Evolutionary conservation across 2,888 invertebrate genomes (phyloP).

Genomic region (Caenorhabditis parvicauda): DNA sequence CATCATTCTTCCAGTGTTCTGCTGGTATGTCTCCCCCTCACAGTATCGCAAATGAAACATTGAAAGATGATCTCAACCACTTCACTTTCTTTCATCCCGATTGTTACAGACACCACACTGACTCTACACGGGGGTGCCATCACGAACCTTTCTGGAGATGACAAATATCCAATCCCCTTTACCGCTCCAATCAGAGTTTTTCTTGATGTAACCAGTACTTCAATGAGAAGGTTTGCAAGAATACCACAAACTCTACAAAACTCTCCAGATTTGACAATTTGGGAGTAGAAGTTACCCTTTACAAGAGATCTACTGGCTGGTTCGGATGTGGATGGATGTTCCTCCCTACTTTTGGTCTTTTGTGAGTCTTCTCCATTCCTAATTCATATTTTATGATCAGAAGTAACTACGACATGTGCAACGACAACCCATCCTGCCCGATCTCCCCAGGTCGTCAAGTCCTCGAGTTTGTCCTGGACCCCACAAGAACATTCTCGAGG

Average conservation of each 20-base stretch:
- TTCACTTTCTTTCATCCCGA: no score
- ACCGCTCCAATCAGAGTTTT: slow-evolving; percentile 46
- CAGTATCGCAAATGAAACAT: background rate
- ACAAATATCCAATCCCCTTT: slow-evolving; percentile 51
- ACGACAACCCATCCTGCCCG: slow-evolving; percentile 47
- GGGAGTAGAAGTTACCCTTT: slow-evolving; percentile 51
- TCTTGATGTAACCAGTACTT: slow-evolving; percentile 50
- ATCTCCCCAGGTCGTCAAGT: slow-evolving; percentile 49
- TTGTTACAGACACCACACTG: slow-evolving; percentile 25
- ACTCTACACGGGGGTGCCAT: slow-evolving; percentile 53
- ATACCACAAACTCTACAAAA: no score
- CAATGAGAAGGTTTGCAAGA: slow-evolving; percentile 47
- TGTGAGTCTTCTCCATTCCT: slow-evolving; percentile 31
- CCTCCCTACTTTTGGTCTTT: slow-evolving; percentile 51
- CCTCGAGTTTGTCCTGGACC: slow-evolving; percentile 49
- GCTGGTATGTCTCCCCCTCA: slow-evolving; percentile 10
- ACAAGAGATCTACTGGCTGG: slow-evolving; percentile 54
- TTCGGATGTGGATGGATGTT: slow-evolving; percentile 59
- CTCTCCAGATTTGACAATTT: slow-evolving; percentile 50
- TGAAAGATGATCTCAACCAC: background rate
- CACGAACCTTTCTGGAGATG: slow-evolving; percentile 53
- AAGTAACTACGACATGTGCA: slow-evolving; percentile 43
- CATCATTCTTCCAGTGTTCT: slow-evolving; percentile 38
- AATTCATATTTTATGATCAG: no score
- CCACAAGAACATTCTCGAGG: slow-evolving; percentile 45